These are phyloP conservation scores for Delphinus delphis DNA, from an alignment of 2,113 vertebrate species.

Conservation along the genomic window DNA sequence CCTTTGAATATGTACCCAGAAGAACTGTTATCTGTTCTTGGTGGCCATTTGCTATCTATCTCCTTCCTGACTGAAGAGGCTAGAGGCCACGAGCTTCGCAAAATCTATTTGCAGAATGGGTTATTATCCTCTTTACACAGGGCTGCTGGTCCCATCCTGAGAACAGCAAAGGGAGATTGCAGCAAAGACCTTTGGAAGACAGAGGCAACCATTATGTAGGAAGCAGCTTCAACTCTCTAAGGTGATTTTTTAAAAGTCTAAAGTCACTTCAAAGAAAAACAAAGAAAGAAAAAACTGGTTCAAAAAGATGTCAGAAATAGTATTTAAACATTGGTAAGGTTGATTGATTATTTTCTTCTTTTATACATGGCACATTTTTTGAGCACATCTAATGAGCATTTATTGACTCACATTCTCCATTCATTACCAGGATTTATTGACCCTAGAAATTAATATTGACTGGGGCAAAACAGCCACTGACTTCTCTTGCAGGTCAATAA, in stretches of 20 bases:
- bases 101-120: neutral
- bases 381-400: conserved; percentile 66
- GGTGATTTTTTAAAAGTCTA: neutral
- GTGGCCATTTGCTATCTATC: neutral
- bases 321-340: conserved; percentile 49
- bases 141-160: neutral
- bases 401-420: conserved; percentile 50
- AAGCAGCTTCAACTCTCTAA: neutral
- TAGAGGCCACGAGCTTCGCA: neutral
- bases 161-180: neutral
- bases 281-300: neutral
- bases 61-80: neutral
- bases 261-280: neutral
- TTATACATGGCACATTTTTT: conserved; percentile 50
- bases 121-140: neutral
- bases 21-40: no score
- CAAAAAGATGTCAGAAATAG: conserved; percentile 33
- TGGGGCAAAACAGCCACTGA: conserved; percentile 59
- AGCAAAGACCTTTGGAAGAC: neutral
- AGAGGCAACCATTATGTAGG: neutral
- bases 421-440: conserved; percentile 78
- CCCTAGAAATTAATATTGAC: conserved; percentile 74
- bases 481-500: conserved; percentile 70
- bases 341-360: conserved; percentile 53
- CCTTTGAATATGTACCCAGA: neutral